Conservation (phyloP, 2,888 invertebrate genomes). For the Spodoptera picta region DNA sequence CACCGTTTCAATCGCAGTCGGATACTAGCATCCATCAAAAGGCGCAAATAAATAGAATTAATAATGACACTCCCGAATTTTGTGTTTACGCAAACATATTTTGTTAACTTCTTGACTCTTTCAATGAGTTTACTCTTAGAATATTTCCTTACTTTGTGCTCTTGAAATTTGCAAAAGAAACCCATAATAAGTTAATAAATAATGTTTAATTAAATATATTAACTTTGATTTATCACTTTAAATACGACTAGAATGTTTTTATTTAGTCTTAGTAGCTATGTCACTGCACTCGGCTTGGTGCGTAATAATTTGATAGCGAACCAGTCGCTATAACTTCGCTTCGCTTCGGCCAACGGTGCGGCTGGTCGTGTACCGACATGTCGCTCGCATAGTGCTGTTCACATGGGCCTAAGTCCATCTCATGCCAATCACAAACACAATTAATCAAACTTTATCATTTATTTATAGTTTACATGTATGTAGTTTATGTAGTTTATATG, state of each 20-base stretch:
- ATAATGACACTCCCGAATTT: conserved; percentile 49
- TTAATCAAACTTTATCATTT: conserved; percentile 27
- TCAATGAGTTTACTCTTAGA: conserved; percentile 37
- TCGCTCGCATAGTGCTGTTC: conserved; percentile 59
- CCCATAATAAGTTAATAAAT: conserved; percentile 55
- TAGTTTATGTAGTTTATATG: too few species aligned
- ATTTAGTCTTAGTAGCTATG: conserved; percentile 16
- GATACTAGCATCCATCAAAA: conserved; percentile 54
- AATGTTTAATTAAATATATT: conserved; percentile 39
- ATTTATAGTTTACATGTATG: background rate
- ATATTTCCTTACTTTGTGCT: conserved; percentile 46
- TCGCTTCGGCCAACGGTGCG: conserved; percentile 35
- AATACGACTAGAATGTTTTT: conserved; percentile 49
- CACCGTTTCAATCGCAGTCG: conserved; percentile 54
- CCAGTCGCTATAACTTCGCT: conserved; percentile 29
- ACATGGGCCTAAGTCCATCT: conserved; percentile 16
- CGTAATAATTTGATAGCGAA: conserved; percentile 35
- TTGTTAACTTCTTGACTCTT: conserved; percentile 52
- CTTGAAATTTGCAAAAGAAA: conserved; percentile 58
- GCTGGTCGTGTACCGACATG: conserved; percentile 69
- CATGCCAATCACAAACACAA: conserved; percentile 17
- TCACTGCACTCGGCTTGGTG: conserved; percentile 24
- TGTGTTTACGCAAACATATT: conserved; percentile 52
- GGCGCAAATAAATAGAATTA: conserved; percentile 47
- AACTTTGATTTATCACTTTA: conserved; percentile 31